Conservation (phyloP, 2,113 vertebrate species). For the Osmerus mordax region DNA sequence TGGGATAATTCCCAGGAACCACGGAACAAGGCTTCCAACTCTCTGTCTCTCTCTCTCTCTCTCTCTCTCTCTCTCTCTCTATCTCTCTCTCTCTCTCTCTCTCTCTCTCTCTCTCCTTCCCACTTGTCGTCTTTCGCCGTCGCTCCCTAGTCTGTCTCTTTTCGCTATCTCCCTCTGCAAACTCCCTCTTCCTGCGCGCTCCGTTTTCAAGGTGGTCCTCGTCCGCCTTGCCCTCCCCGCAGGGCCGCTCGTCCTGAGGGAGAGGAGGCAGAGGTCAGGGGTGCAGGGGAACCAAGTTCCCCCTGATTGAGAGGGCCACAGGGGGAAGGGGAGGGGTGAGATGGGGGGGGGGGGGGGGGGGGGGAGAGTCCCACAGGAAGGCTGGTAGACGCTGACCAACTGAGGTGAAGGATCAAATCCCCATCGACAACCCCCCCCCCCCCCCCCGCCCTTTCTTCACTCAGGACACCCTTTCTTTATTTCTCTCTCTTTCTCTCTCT, state of each 20-base stretch:
- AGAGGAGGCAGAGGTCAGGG: constrained; percentile 24
- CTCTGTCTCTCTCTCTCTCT: not conserved
- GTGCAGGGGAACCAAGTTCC: constrained; percentile 15
- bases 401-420: too few species aligned
- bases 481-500: not conserved
- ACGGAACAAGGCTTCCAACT: too few species aligned
- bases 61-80: not conserved
- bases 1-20: too few species aligned
- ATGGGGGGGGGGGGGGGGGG: constrained; percentile 3
- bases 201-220: not conserved
- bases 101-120: not conserved
- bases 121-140: not conserved
- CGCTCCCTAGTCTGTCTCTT: not conserved
- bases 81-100: not conserved
- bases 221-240: not conserved
- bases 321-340: constrained; percentile 2
- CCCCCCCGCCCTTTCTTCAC: not conserved
- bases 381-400: not conserved
- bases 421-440: too few species aligned
- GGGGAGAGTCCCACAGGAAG: constrained; percentile 1
- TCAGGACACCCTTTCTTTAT: not conserved
- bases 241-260: constrained; percentile 20
- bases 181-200: too few species aligned
- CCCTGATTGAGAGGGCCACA: constrained; percentile 11
- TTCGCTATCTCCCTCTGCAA: not conserved